phyloP scores from a whole-genome alignment of 2,888 invertebrate species.

The Lasioglossum zephyrum region DNA sequence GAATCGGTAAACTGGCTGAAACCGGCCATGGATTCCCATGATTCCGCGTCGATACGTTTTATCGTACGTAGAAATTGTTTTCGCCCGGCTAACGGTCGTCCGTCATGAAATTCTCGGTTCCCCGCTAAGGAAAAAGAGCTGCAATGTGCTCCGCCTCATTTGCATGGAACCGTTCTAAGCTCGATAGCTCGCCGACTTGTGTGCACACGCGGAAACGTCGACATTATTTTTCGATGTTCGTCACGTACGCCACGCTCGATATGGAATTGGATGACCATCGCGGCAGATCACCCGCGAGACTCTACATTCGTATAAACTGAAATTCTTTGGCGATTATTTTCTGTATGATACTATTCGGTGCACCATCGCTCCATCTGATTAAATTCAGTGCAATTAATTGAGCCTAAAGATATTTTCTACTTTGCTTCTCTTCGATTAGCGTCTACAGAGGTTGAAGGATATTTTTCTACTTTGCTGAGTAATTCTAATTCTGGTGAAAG shows the following conservation, averaged over 20 bases:
- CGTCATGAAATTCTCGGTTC: conserved; percentile 54
- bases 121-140: background rate
- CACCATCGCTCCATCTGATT: background rate
- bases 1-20: conserved; percentile 60
- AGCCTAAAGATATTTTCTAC: too few species aligned
- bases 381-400: background rate
- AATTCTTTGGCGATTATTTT: background rate
- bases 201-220: conserved; percentile 4
- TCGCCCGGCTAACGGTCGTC: conserved; percentile 60
- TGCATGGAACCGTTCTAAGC: conserved; percentile 46
- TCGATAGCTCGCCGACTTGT: conserved; percentile 16
- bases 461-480: background rate
- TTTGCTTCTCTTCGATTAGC: background rate
- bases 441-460: background rate
- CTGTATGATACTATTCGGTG: background rate
- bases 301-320: background rate
- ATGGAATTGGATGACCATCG: background rate
- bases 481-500: background rate
- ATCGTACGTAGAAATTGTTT: conserved; percentile 74
- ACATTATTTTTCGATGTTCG: conserved; percentile 5
- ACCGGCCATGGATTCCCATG: conserved; percentile 70
- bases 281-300: background rate
- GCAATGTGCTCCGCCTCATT: conserved; percentile 20
- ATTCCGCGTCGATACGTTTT: conserved; percentile 72
- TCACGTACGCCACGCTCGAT: conserved; percentile 7